phyloP scores from a whole-genome alignment of 2,797 vertebrate species.

The Bufotes viridis region DNA sequence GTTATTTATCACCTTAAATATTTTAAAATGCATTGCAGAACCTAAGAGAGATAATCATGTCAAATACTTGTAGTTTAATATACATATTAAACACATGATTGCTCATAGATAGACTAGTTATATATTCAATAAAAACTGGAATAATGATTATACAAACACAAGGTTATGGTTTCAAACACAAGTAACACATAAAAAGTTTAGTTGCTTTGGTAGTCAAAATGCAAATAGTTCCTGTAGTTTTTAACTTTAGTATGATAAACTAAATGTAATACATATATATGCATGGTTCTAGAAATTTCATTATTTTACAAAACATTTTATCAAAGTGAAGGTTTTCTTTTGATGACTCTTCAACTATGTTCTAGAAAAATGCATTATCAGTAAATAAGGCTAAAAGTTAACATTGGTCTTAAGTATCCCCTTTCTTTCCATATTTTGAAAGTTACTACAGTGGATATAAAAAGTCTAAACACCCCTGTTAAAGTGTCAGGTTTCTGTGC shows the following conservation, averaged over 20 bases:
- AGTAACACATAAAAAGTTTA: too few species aligned
- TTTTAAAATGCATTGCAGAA: slow-evolving; percentile 16
- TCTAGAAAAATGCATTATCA: too few species aligned
- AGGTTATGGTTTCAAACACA: background rate
- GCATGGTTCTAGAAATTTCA: background rate
- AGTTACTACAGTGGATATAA: too few species aligned
- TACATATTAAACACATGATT: slow-evolving; percentile 25
- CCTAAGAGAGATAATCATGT: background rate
- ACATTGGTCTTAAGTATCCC: too few species aligned
- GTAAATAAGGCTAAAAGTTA: too few species aligned
- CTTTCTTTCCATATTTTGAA: too few species aligned
- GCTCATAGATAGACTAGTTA: slow-evolving; percentile 12
- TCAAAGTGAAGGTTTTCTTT: background rate
- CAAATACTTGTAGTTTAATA: slow-evolving; percentile 20
- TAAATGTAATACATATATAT: too few species aligned
- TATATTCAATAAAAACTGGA: slow-evolving; percentile 26
- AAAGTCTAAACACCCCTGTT: too few species aligned
- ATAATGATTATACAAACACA: slow-evolving; percentile 5
- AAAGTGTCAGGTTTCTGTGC: too few species aligned
- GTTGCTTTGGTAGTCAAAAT: background rate
- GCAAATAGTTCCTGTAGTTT: slow-evolving; percentile 13
- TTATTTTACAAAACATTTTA: background rate
- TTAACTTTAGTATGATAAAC: background rate
- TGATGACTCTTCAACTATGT: too few species aligned
- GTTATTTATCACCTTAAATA: background rate